Base-by-base conservation (phyloP, 2,888 invertebrate species). In the Emmelina monodactyla region DNA sequence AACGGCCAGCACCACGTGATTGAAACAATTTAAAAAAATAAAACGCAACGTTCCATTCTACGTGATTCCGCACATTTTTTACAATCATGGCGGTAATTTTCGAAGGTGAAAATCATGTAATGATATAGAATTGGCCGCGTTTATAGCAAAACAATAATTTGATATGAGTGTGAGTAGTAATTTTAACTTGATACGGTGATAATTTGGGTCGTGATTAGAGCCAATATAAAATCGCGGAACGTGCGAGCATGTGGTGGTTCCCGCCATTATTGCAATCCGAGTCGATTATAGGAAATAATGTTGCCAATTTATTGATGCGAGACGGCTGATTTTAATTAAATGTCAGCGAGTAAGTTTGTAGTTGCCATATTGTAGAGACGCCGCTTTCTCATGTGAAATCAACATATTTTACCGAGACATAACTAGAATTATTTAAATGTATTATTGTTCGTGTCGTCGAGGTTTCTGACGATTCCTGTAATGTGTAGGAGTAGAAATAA, bases 1-100 rank as follows among this genome's bases (percentile, higher is more conserved):
- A 19, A 6, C n/a, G 9, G 25, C 25, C 25, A 25, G 25, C 11
- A 31, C 11, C 19, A 52, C 59, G 56, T 60, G 60, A 59, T 55
- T 58, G 59, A 40, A 57, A 58, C 44, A 50, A 54, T 22, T 14
- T 46, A 42, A 34, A 33, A 25, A 25, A 36, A 32, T 25, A n/a
- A 25, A 25, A 25, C 4, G 11, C 19, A 9, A 25, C n/a, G 4
- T 25, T 25, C n/a, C 51, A 33, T 39, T 35, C 42, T 32, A 43
- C 41, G 43, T 52, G 50, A 41, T 43, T 43, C 44, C 41, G 42
- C 53, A 46, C 50, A 41, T 46, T 46, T 33, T 33, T 37, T 29
- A 25, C 19, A 4, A 25, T 25, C 19, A 15, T 14, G 10, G 16
- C 32, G 28, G 9, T 16, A 32, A 35, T 31, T 38, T 42, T 41